Evolutionary conservation across 2,797 vertebrate genomes (phyloP).

Genomic region (Peromyscus nudipes): DNA sequence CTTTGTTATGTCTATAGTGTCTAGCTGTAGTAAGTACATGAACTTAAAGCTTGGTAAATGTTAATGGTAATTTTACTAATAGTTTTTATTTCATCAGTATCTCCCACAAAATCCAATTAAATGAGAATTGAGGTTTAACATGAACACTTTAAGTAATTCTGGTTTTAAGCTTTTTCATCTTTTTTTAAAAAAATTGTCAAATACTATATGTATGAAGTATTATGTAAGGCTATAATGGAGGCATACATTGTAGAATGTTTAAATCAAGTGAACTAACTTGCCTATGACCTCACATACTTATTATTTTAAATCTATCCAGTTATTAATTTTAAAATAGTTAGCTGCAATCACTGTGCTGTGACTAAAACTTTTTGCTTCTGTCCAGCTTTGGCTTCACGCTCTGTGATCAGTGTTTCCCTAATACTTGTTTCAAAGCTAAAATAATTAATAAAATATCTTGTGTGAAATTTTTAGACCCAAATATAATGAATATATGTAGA

Average conservation of each 20-base stretch:
- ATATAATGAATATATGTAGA: conserved; percentile 5
- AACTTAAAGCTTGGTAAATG: background rate
- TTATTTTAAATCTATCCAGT: background rate
- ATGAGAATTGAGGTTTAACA: conserved; percentile 7
- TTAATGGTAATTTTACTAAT: conserved; percentile 42
- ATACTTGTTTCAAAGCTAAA: conserved; percentile 55
- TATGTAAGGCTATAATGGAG: background rate
- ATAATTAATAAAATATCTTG: conserved; percentile 31
- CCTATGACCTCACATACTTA: background rate
- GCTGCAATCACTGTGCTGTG: background rate
- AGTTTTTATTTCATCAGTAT: conserved; percentile 37
- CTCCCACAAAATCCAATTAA: conserved; percentile 1
- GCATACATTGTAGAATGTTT: background rate
- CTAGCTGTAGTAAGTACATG: background rate
- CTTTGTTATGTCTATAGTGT: background rate
- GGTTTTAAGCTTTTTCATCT: background rate
- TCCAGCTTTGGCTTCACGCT: background rate
- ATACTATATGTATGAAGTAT: background rate
- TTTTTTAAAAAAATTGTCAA: background rate
- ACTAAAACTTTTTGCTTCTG: background rate
- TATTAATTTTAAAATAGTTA: background rate
- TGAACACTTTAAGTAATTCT: conserved; percentile 3
- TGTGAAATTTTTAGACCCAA: conserved; percentile 26
- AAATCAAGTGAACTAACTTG: background rate
- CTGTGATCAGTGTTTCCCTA: background rate